Evolutionary conservation across 2,113 vertebrate genomes (phyloP), one percentile per base, ranked within the genome.

Genomic region (Ciconia boyciana): DNA sequence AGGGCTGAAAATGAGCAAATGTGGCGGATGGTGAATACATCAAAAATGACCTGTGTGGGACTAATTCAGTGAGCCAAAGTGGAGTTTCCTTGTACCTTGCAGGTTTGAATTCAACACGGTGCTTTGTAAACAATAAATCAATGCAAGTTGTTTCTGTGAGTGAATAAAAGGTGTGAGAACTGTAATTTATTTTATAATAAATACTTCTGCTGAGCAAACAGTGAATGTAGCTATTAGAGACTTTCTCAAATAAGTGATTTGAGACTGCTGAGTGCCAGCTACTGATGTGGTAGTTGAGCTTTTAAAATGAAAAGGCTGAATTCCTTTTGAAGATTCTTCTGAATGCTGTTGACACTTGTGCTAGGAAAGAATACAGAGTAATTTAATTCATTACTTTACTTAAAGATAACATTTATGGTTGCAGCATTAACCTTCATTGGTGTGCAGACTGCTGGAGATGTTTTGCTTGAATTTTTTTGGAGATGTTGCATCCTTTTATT

Each of bases 121-220:
- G 74, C 87, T 41, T 36, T 39, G 75, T 94, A 90, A 94, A 95
- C 97, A 87, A 91, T 93, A 96, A 94, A 90, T 96, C 97, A 89
- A 79, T 54, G 80, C 70, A 64, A 46, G 89, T 94, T 95, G 85
- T 96, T 93, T 90, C 92, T 91, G 48, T 71, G 83, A 92, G 90
- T 91, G 95, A 87, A 11, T 95, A 93, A 96, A 97, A 96, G 95
- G 96, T 95, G 96, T 96, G 89, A 95, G 97, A 92, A 91, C 64
- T 88, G 72, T 93, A 87, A 92, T 94, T 97, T 95, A 94, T 97
- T 98, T 97, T 91, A 93, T 93, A 97, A 97, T 97, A 97, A 98
- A 97, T 95, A 89, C 89, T 97, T 96, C 74, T 96, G 93, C 96
- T 96, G 91, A 96, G 94, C 90, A 97, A 97, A 97, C 96, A 97